Percentiles rank a stretch among this genome's conserved stretches.
These are phyloP conservation scores for Plectus sambesii DNA, from an alignment of 1,140 invertebrate species.

Conservation along the genomic window DNA sequence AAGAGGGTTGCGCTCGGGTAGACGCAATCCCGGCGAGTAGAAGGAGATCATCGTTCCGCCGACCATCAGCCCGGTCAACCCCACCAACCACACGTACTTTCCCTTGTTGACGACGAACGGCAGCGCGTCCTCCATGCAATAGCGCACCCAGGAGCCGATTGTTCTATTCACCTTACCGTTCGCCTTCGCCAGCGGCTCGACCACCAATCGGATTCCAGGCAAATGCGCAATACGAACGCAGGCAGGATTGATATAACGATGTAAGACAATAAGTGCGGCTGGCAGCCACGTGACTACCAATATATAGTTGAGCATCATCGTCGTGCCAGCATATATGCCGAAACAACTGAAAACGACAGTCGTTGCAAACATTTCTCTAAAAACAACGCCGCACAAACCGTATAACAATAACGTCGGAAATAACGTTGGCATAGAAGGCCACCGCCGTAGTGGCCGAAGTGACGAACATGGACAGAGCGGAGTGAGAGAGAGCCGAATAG, in stretches of 20 bases:
- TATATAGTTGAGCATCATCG: conserved; percentile 40
- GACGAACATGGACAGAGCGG: conserved; percentile 40
- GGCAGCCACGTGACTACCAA: conserved; percentile 41
- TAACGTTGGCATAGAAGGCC: conserved; percentile 39
- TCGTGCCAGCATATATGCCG: conserved; percentile 42
- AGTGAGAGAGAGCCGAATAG: conserved; percentile 24
- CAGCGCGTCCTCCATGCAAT: background rate
- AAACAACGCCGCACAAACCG: conserved; percentile 23
- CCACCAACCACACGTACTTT: background rate
- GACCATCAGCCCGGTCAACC: background rate
- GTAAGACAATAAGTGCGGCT: conserved; percentile 35
- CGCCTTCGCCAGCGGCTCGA: no score
- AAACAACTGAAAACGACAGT: conserved; percentile 28
- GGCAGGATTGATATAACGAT: conserved; percentile 23
- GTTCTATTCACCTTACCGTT: no score
- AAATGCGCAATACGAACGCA: no score
- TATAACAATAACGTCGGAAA: conserved; percentile 41
- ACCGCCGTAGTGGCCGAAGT: conserved; percentile 44
- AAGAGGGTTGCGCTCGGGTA: conserved; percentile 43
- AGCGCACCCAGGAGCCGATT: no score
- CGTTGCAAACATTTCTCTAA: background rate
- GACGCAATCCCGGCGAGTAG: conserved; percentile 28
- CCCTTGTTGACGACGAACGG: background rate
- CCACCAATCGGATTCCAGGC: no score
- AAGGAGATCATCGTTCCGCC: background rate